Evolutionary conservation across 2,113 vertebrate species (phyloP), one percentile per base, ranked within the genome.

Genomic region (Prunella himalayana): DNA sequence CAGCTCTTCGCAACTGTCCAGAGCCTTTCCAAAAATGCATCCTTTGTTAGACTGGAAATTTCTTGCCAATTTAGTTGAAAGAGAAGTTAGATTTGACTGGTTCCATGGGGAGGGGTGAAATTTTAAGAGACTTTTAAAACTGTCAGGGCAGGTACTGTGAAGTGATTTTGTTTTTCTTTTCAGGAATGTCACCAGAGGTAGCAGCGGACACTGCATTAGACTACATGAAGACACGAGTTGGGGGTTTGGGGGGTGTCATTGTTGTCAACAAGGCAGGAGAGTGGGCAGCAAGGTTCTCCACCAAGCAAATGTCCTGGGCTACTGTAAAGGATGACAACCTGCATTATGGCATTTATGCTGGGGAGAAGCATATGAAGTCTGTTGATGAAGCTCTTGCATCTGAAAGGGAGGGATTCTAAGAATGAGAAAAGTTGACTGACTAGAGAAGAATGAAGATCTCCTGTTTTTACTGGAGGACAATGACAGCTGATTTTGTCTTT

Each of bases 271-370:
- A 78, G 42, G 95, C 96, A 54, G 99, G 99, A 37, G 95, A 96
- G 54, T 99, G 99, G 99, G 97, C 98, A 10, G 98, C 98, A 35
- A 98, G 98, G 54, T 99, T 99, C 97, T 98, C 94, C 94, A 99
- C 98, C 30, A 57, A 70, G 25, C 97, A 98, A 78, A 99, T 99
- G 99, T 73, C 97, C 37, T 99, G 99, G 99, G 99, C 99, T 7
- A 97, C 98, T 2, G 98, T 97, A 4, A 98, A 99, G 95, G 97
- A 97, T 9, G 97, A 97, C 31, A 97, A 97, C 39, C 86, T 99
- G 65, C 97, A 98, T 84, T 97, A 93, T 5, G 99, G 99, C 16
- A 95, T 99, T 50, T 90, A 96, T 24, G 15, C 68, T 1, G 98
- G 97, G 11, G 98, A 99, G 25, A 61, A n/a, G 23, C 61, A 68